Conservation (phyloP, 1,140 invertebrate species). For the Scaptomyza montana region DNA sequence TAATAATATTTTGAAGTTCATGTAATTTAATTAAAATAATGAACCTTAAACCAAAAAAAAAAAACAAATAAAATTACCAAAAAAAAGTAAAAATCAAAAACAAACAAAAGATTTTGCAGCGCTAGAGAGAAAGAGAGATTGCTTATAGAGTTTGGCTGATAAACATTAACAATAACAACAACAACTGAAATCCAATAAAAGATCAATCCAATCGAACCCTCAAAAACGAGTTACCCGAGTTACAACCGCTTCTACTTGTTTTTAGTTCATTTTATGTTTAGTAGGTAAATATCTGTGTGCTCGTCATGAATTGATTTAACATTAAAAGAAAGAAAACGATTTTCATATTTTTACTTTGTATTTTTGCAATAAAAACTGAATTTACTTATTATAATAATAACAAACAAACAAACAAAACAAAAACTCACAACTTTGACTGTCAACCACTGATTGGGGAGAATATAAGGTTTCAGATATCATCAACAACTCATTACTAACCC, state of each 20-base stretch:
- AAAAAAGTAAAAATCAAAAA: slow-evolving; percentile 29
- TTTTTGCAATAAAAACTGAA: slow-evolving; percentile 74
- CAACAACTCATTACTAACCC: neutral
- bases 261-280: slow-evolving; percentile 81
- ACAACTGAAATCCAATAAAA: slow-evolving; percentile 28
- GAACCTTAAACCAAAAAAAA: slow-evolving; percentile 67
- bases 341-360: slow-evolving; percentile 82
- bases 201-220: slow-evolving; percentile 46
- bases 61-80: slow-evolving; percentile 39
- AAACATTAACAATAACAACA: slow-evolving; percentile 31
- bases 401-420: slow-evolving; percentile 41
- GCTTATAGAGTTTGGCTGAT: slow-evolving; percentile 61
- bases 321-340: slow-evolving; percentile 70
- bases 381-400: slow-evolving; percentile 66
- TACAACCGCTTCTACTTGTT: slow-evolving; percentile 60
- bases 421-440: slow-evolving; percentile 15
- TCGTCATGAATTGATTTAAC: slow-evolving; percentile 77
- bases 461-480: neutral
- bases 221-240: slow-evolving; percentile 63
- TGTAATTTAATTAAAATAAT: slow-evolving; percentile 83
- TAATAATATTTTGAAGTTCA: slow-evolving; percentile 83
- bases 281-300: slow-evolving; percentile 82
- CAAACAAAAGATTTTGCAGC: slow-evolving; percentile 29
- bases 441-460: slow-evolving; percentile 36
- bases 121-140: slow-evolving; percentile 31